Conservation (phyloP, 1,140 invertebrate genomes). For the Thaumatotibia leucotreta region DNA sequence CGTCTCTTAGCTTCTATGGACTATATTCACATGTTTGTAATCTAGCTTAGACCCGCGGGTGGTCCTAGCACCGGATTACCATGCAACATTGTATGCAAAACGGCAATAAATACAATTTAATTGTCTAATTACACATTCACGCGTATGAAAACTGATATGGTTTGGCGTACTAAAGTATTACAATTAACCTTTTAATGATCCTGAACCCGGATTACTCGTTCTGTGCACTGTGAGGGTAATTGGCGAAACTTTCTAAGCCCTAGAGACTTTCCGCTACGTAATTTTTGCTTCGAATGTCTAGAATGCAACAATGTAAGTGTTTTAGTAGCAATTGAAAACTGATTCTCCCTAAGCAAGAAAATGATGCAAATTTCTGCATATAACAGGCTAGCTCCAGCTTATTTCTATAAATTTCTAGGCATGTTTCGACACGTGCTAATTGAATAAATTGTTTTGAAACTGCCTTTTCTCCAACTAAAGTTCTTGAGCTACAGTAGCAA, state of each 20-base stretch:
- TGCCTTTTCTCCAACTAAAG: neutral
- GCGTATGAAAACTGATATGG: conserved; percentile 2
- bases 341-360: neutral
- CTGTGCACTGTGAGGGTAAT: neutral
- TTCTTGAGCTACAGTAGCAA: neutral
- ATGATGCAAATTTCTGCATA: neutral
- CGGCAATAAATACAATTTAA: conserved; percentile 22
- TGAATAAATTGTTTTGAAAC: neutral
- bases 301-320: neutral
- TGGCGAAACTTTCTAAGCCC: no score
- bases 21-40: neutral
- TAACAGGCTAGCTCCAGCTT: neutral
- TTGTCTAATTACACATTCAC: conserved; percentile 25
- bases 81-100: conserved; percentile 23
- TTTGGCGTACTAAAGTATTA: conserved; percentile 1
- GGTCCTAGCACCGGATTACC: conserved; percentile 17
- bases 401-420: neutral
- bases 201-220: neutral
- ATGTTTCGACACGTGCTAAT: neutral
- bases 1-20: neutral
- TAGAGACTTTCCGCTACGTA: no score
- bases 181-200: neutral
- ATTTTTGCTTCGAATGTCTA: no score
- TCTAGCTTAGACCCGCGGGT: conserved; percentile 16
- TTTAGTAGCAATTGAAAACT: neutral